A percentile compares a stretch with the other conserved stretches of the same genome.
These are phyloP conservation scores for Tenualosa ilisha DNA, from an alignment of 2,797 vertebrate species.

Conservation along the genomic window DNA sequence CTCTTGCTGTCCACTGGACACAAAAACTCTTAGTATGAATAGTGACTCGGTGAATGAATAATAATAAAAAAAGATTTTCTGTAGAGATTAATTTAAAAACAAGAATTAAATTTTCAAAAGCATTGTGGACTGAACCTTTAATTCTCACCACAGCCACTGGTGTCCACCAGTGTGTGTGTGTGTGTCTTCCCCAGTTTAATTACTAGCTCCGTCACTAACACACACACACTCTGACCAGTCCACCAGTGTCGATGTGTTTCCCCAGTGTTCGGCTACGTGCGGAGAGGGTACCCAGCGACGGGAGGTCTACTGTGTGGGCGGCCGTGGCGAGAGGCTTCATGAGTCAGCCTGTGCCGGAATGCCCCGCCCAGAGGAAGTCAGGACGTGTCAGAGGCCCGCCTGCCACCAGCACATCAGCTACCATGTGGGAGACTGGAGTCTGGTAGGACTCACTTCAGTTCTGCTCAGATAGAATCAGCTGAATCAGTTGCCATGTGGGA, in stretches of 20 bases:
- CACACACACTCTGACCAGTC: not conserved
- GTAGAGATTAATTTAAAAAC: too few species aligned
- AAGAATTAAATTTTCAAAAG: too few species aligned
- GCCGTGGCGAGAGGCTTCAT: constrained; percentile 67
- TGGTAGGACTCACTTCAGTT: constrained; percentile 65
- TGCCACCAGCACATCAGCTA: constrained; percentile 78
- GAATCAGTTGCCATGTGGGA: constrained; percentile 62
- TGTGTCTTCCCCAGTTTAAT: too few species aligned
- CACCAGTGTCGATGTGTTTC: not conserved
- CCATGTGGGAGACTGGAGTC: constrained; percentile 81
- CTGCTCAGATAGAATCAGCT: too few species aligned
- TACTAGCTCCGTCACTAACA: not conserved
- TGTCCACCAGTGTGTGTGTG: too few species aligned
- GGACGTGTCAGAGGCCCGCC: constrained; percentile 75
- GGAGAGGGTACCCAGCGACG: constrained; percentile 86
- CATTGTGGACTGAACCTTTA: too few species aligned
- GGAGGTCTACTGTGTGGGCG: constrained; percentile 75
- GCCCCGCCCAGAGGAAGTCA: constrained; percentile 68
- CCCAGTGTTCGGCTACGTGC: constrained; percentile 88
- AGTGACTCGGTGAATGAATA: too few species aligned
- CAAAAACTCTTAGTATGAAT: too few species aligned
- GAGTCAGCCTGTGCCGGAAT: constrained; percentile 72
- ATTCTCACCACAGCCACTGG: too few species aligned
- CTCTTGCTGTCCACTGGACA: too few species aligned
- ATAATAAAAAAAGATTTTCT: too few species aligned